A percentile compares a stretch with the other conserved stretches of the same genome.
Evolutionary conservation across 92 coral and sea anemone species (phyloP).

Genomic region (Epizoanthus fatuus): DNA sequence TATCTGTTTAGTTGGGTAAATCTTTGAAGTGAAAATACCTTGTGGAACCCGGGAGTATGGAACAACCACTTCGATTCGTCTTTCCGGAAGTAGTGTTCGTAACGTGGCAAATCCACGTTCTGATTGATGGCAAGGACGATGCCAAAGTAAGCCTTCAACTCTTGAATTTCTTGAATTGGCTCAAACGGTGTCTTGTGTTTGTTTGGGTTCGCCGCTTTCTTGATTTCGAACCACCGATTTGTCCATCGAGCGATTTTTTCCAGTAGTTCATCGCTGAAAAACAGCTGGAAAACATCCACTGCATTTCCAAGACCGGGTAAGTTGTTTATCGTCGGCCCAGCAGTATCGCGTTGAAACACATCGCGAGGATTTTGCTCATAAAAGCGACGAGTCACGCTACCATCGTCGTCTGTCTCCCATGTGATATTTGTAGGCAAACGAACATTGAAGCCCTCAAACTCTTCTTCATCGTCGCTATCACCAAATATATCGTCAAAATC

Average conservation of each 20-base stretch:
- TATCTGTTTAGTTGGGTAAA: conserved; percentile 48
- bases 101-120: conserved; percentile 25
- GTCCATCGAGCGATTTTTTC: conserved; percentile 32
- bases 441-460: conserved; percentile 47
- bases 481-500: conserved; percentile 46
- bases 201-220: conserved; percentile 25
- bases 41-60: conserved; percentile 43
- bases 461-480: conserved; percentile 45
- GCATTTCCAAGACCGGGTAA: conserved; percentile 25
- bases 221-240: conserved; percentile 36
- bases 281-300: conserved; percentile 34
- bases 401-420: conserved; percentile 41
- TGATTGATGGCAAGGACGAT: conserved; percentile 26
- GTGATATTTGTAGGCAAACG: conserved; percentile 22
- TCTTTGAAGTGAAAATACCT: conserved; percentile 44
- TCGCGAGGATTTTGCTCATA: conserved; percentile 45
- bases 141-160: conserved; percentile 37
- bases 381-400: conserved; percentile 6
- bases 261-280: conserved; percentile 37
- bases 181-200: conserved; percentile 8
- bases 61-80: conserved; percentile 54
- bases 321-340: conserved; percentile 49
- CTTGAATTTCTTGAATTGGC: conserved; percentile 23
- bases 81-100: conserved; percentile 36
- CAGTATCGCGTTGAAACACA: background rate